Conservation (phyloP, 2,888 invertebrate species). For the Anoncus sp. region DNA sequence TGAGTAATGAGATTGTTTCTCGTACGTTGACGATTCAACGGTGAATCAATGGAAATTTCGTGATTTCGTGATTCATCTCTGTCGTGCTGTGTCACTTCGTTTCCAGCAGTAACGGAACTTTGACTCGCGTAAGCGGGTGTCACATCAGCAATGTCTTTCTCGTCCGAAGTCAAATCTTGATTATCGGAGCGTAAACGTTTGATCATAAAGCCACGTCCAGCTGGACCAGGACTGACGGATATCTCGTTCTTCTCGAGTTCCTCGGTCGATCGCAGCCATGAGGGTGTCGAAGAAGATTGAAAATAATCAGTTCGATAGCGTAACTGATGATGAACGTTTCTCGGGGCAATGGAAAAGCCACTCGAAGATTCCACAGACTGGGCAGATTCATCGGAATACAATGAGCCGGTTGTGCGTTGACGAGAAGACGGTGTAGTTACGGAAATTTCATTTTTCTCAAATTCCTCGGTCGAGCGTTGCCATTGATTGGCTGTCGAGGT, state of each 20-base stretch:
- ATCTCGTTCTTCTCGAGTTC: slow-evolving; percentile 64
- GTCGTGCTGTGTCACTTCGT: background rate
- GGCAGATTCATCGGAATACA: background rate
- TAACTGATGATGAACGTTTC: slow-evolving; percentile 29
- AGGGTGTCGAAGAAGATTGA: slow-evolving; percentile 33
- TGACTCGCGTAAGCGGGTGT: slow-evolving; percentile 30
- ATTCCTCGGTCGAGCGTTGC: slow-evolving; percentile 56
- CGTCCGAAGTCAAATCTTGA: slow-evolving; percentile 18
- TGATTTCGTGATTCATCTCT: slow-evolving; percentile 29
- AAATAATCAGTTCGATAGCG: slow-evolving; percentile 27
- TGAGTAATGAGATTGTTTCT: slow-evolving; percentile 9
- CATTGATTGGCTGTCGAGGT: slow-evolving; percentile 27
- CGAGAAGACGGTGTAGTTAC: slow-evolving; percentile 21
- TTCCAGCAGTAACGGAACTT: slow-evolving; percentile 6
- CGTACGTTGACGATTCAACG: slow-evolving; percentile 52
- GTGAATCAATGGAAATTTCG: slow-evolving; percentile 22
- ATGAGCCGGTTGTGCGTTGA: slow-evolving; percentile 17
- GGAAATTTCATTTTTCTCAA: slow-evolving; percentile 64
- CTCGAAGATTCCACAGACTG: background rate
- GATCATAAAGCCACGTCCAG: slow-evolving; percentile 58
- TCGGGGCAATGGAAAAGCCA: background rate
- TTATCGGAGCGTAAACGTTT: slow-evolving; percentile 51
- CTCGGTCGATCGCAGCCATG: slow-evolving; percentile 50
- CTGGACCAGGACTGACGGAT: slow-evolving; percentile 53
- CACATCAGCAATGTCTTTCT: background rate